phyloP scores from a whole-genome alignment of 2,113 vertebrate genomes.

The Oncorhynchus mykiss region DNA sequence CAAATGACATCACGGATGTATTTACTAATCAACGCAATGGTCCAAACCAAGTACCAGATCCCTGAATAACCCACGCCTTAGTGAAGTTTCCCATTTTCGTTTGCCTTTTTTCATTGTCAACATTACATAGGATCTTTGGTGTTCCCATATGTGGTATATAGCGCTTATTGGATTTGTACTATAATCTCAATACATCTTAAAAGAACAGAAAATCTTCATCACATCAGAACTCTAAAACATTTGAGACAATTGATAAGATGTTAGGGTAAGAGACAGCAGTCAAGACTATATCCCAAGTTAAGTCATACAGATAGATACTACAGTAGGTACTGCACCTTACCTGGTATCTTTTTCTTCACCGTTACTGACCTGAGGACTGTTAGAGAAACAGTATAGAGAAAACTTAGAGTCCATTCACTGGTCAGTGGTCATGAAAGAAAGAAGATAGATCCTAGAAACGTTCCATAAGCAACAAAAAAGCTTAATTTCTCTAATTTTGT shows the following conservation, averaged over 20 bases:
- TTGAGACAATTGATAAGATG: not conserved
- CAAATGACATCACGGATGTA: not conserved
- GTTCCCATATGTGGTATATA: slow-evolving; percentile 27
- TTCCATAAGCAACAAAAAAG: too few relatives aligned
- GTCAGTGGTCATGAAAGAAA: not conserved
- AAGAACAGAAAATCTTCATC: slow-evolving; percentile 6
- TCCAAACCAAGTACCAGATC: not conserved
- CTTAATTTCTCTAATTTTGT: too few relatives aligned
- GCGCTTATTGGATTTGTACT: slow-evolving; percentile 31
- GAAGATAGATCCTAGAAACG: not conserved
- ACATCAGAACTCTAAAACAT: not conserved
- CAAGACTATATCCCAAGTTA: not conserved
- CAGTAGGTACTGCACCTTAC: not conserved
- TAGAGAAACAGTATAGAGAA: not conserved
- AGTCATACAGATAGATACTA: too few relatives aligned
- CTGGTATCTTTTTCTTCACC: not conserved
- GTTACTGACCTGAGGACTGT: not conserved
- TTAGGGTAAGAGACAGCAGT: not conserved
- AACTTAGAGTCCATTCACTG: not conserved
- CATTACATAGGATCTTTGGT: slow-evolving; percentile 60
- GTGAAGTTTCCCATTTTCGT: slow-evolving; percentile 19
- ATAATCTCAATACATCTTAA: slow-evolving; percentile 31
- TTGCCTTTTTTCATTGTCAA: slow-evolving; percentile 41
- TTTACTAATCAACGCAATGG: not conserved
- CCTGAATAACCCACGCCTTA: not conserved